Evolutionary conservation across 2,888 invertebrate genomes (phyloP), one percentile per base, ranked within the genome.

Genomic region (Dicranocentrus wangi): DNA sequence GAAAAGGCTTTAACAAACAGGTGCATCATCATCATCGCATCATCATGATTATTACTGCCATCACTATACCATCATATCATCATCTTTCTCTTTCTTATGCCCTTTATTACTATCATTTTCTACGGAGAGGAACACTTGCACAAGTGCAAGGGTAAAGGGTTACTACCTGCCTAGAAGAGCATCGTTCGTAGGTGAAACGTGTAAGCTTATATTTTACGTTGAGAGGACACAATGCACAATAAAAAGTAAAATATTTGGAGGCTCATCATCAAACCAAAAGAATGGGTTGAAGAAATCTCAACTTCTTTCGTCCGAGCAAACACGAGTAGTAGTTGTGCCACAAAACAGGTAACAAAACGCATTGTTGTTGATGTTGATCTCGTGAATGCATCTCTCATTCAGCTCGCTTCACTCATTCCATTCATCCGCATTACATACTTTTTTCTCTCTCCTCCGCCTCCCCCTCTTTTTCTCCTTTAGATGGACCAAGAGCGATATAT

Each of bases 291-390:
- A 63, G 27, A 60, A 21, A 21, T 21, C 21, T 5, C 47, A 47
- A n/a, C 47, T 47, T 13, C 7, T n/a, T 2, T n/a, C 17, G 21
- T 5, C 53, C 23, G 39, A 61, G 39, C 21, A 42, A 66, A 66
- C 66, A 66, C 66, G 66, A 66, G 66, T 66, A 66, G 66, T 66
- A 27, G 66, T 25, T 66, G 47, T 39, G 47, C 66, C 47, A 66
- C 66, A 66, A 47, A 66, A 66, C 66, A 66, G 66, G 66, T 66
- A 66, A 43, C 66, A 66, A 66, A 47, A 51, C 51, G 47, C 66
- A 66, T 66, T 66, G 51, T 66, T 66, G 47, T 28, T 23, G 7
- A 25, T 43, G 25, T 28, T 23, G 7, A 25, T 43, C 25, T 66
- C 10, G 17, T 39, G 42, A 42, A 8, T 63, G 43, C 47, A 66